Percentiles rank a stretch among this genome's conserved stretches.
Conservation (phyloP, 2,113 vertebrate genomes). For the Hypomesus transpacificus region DNA sequence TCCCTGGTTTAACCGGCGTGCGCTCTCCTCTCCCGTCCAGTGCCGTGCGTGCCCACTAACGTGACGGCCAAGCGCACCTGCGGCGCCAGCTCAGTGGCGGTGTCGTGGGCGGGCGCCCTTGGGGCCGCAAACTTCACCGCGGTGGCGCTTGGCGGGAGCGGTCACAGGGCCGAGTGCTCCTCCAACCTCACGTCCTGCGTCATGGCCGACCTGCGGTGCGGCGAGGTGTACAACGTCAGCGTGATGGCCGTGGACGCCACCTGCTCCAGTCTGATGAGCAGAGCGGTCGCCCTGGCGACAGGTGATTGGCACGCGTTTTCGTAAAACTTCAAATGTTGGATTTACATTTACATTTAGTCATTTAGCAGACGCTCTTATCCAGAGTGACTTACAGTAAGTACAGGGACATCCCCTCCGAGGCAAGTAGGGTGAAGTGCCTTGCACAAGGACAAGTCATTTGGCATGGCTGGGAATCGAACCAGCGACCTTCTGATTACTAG, state of each 20-base stretch:
- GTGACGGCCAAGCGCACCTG: slow-evolving; percentile 52
- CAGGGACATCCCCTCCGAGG: too few species aligned
- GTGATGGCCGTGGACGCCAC: slow-evolving; percentile 48
- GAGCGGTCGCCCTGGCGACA: slow-evolving; percentile 38
- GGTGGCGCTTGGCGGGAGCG: slow-evolving; percentile 29
- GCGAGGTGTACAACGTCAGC: slow-evolving; percentile 58
- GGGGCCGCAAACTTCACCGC: slow-evolving; percentile 57
- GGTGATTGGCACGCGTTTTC: slow-evolving; percentile 41
- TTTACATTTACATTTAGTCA: too few species aligned
- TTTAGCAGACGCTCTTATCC: too few species aligned
- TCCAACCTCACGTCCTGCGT: slow-evolving; percentile 57
- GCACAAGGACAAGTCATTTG: too few species aligned
- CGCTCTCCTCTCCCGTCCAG: slow-evolving; percentile 43
- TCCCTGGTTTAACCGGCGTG: not conserved
- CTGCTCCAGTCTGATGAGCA: slow-evolving; percentile 60
- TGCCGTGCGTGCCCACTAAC: slow-evolving; percentile 64
- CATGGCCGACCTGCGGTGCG: slow-evolving; percentile 55
- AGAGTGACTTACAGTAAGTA: too few species aligned
- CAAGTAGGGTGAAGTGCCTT: too few species aligned
- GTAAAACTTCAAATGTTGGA: too few species aligned
- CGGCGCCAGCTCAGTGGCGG: slow-evolving; percentile 32
- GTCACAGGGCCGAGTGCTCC: slow-evolving; percentile 28
- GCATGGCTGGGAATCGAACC: too few species aligned
- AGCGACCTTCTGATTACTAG: too few species aligned
- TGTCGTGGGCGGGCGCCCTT: slow-evolving; percentile 61